phyloP scores from a whole-genome alignment of 1,140 invertebrate species.

The Drosophila malerkotliana region DNA sequence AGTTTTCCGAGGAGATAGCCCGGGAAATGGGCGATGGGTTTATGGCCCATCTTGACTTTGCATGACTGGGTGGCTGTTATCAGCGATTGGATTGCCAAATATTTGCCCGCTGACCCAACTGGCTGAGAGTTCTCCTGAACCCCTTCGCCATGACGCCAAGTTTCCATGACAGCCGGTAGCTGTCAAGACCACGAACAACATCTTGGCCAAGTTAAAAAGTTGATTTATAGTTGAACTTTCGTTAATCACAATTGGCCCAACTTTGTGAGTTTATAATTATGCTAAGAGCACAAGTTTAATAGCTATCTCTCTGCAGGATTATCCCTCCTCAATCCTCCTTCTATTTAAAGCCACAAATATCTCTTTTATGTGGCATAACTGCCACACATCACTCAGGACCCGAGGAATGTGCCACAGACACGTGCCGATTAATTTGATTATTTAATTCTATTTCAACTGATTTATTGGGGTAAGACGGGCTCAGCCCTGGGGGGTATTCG shows the following conservation, averaged over 20 bases:
- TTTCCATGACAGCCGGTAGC: slow-evolving; percentile 36
- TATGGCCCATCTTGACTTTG: slow-evolving; percentile 50
- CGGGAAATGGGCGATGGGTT: slow-evolving; percentile 30
- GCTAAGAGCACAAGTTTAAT: background rate
- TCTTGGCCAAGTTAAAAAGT: background rate
- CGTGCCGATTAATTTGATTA: slow-evolving; percentile 54
- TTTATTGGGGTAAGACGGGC: slow-evolving; percentile 44
- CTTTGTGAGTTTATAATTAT: background rate
- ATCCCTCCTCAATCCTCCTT: background rate
- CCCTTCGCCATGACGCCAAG: background rate
- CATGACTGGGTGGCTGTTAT: slow-evolving; percentile 45
- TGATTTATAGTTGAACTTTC: background rate
- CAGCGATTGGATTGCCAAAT: slow-evolving; percentile 48
- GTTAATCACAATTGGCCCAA: background rate
- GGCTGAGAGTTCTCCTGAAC: background rate
- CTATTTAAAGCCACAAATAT: background rate
- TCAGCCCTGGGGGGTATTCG: slow-evolving; percentile 9
- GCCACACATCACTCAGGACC: slow-evolving; percentile 35
- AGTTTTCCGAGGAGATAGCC: slow-evolving; percentile 35
- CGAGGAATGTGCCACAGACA: slow-evolving; percentile 46
- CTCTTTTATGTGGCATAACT: slow-evolving; percentile 15
- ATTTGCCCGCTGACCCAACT: slow-evolving; percentile 27
- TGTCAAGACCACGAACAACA: slow-evolving; percentile 4
- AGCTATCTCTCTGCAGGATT: no score
- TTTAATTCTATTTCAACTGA: slow-evolving; percentile 45